Percentiles rank a stretch among this genome's conserved stretches.
These are phyloP conservation scores for Crotophaga sulcirostris DNA, from an alignment of 2,113 vertebrate genomes.

Conservation along the genomic window DNA sequence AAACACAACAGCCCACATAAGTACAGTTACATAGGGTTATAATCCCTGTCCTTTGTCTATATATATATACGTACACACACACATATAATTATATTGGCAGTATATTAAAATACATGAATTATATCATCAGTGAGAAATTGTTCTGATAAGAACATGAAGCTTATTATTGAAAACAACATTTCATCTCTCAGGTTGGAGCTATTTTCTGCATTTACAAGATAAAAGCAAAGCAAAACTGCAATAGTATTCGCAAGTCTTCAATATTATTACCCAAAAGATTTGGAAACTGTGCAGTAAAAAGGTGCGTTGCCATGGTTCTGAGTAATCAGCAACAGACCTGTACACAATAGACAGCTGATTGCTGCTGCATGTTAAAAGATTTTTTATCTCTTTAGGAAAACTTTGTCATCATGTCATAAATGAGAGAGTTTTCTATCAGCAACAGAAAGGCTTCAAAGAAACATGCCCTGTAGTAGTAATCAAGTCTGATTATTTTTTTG, in stretches of 20 bases:
- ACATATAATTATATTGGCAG: accelerated
- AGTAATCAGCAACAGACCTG: background rate
- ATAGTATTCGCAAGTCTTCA: background rate
- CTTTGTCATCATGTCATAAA: background rate
- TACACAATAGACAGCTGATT: slow-evolving; percentile 54
- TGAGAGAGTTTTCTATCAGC: background rate
- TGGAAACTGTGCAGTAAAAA: slow-evolving; percentile 3
- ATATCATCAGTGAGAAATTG: background rate
- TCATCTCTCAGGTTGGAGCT: background rate
- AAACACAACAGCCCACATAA: background rate
- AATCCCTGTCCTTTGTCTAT: background rate
- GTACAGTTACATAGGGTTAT: background rate
- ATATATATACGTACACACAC: no score
- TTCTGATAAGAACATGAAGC: background rate
- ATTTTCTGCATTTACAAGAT: background rate
- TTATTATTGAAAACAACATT: background rate
- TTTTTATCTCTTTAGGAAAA: slow-evolving; percentile 22
- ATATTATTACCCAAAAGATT: slow-evolving; percentile 28
- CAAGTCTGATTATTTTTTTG: background rate
- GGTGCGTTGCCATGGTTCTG: slow-evolving; percentile 60
- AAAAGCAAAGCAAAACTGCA: slow-evolving; percentile 25
- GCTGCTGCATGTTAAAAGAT: background rate
- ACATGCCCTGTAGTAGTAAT: background rate
- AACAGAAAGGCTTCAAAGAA: background rate
- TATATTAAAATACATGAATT: background rate